Conservation (phyloP, 2,888 invertebrate genomes). For the Griposia aprilina region DNA sequence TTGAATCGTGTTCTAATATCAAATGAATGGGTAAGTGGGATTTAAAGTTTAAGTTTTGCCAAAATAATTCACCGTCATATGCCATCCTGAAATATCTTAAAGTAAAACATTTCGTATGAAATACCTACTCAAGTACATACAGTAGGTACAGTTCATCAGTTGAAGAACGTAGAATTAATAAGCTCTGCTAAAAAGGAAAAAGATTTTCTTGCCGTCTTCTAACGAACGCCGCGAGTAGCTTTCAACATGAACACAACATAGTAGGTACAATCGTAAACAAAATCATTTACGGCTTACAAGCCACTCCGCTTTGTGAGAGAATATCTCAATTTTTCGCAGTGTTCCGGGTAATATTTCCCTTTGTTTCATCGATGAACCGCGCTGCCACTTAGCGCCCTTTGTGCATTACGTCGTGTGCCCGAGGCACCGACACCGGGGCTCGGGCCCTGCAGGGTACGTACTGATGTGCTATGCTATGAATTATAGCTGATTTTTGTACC, state of each 20-base stretch:
- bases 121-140: not conserved
- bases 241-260: conserved; percentile 55
- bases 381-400: conserved; percentile 83
- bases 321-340: conserved; percentile 71
- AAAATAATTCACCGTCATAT: not conserved
- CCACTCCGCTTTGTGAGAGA: conserved; percentile 63
- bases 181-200: conserved; percentile 10
- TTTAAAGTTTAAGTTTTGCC: not conserved
- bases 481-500: conserved; percentile 55
- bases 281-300: conserved; percentile 66
- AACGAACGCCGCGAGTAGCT: conserved; percentile 51
- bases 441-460: conserved; percentile 24
- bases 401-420: conserved; percentile 81
- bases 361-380: conserved; percentile 80
- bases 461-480: conserved; percentile 58
- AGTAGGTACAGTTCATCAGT: conserved; percentile 6
- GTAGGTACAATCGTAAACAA: conserved; percentile 68
- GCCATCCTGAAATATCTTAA: not conserved
- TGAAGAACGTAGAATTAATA: conserved; percentile 19
- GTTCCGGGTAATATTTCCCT: conserved; percentile 72
- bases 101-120: not conserved
- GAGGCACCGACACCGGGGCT: conserved; percentile 68
- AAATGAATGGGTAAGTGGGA: not conserved
- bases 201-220: conserved; percentile 12
- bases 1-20: not conserved